Base-by-base conservation (phyloP, 2,113 vertebrate genomes). In the Panthera uncia region DNA sequence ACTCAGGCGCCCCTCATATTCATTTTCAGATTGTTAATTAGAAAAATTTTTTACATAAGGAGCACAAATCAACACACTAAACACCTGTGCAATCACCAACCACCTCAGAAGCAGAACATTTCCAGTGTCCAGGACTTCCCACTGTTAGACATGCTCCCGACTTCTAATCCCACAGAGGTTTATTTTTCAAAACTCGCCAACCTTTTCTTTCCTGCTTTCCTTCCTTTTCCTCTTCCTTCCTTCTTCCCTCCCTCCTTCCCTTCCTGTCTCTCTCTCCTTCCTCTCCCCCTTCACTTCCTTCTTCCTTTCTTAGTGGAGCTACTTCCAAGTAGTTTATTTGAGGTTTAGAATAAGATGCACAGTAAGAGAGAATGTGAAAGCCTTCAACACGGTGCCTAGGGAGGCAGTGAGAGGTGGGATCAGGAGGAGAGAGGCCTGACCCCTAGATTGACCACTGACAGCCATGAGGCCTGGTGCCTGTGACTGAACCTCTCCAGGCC, bases 11-110 rank as follows among this genome's bases (percentile, higher is more conserved):
- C 57, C 21, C 57, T 74, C n/a, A 38, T 78, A n/a, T 41, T 86
- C 63, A 65, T 68, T 96, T 97, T 41, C 21, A 68, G 95, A 52
- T 87, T 68, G 8, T 74, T 79, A 48, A 83, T 91, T 71, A 33
- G 82, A 76, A 74, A 57, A 57, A 25, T 15, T n/a, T 79, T 95
- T 81, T 79, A 52, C 29, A 21, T 52, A 80, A 85, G 33, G 31
- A 94, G 87, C 69, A 87, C 50, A 93, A 57, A 57, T 69, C 36
- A 78, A 25, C 12, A 25, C 33, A n/a, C 7, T 61, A 61, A 80
- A 15, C 55, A 52, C 9, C 55, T 10, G 76, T 76, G 55, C 73
- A 27, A 23, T 48, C 7, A 41, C 91, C 1, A 18, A 9, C 57
- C 12, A 3, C 0, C 4, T 68, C 78, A 19, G 65, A 74, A 71